Evolutionary conservation across 35 echinoderm and acorn worm species (phyloP).

Genomic region (Patiria miniata): DNA sequence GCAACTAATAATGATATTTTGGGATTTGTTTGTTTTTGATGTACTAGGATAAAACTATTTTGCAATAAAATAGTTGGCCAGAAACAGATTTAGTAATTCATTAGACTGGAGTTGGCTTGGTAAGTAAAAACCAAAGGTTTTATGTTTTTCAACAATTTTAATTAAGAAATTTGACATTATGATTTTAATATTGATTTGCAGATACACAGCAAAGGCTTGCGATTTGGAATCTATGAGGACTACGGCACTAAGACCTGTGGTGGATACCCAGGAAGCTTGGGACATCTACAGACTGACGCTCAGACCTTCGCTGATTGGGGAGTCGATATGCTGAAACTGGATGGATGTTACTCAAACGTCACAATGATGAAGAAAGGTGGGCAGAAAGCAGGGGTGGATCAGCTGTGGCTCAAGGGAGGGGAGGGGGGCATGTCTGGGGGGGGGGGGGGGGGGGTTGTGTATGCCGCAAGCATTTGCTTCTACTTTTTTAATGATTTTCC

Average conservation of each 20-base stretch:
- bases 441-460: too few species aligned
- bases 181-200: constrained; percentile 3
- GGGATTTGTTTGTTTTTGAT: too few species aligned
- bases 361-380: constrained; percentile 66
- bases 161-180: neutral
- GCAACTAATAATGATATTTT: neutral
- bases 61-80: too few species aligned
- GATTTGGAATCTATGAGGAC: constrained; percentile 82
- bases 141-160: too few species aligned
- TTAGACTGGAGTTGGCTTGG: too few species aligned
- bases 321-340: constrained; percentile 84
- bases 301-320: constrained; percentile 92
- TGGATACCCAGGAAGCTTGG: constrained; percentile 82
- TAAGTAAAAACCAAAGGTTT: too few species aligned
- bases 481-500: too few species aligned
- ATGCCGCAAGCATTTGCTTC: too few species aligned
- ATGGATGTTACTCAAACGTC: constrained; percentile 70
- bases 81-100: too few species aligned
- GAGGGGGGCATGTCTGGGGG: neutral
- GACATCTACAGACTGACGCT: constrained; percentile 73
- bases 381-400: too few species aligned
- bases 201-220: constrained; percentile 78
- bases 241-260: constrained; percentile 86
- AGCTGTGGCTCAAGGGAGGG: too few species aligned
- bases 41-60: too few species aligned